These are phyloP conservation scores for Tiliacea citrago DNA, from an alignment of 2,888 invertebrate genomes.

Conservation along the genomic window DNA sequence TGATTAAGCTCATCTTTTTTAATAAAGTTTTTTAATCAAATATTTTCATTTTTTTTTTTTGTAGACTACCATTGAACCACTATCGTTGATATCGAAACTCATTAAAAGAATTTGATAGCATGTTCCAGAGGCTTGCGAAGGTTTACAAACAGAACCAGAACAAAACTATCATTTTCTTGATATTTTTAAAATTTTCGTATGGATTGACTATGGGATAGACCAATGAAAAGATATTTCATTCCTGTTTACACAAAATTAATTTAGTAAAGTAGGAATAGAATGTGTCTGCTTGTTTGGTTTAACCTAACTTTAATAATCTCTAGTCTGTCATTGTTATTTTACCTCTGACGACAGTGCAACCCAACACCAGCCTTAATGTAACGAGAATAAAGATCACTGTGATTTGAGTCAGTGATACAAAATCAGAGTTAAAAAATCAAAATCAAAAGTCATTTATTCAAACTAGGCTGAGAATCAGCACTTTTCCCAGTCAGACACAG, in stretches of 20 bases:
- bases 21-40: slow-evolving; percentile 59
- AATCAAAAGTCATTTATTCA: too few relatives aligned
- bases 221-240: background rate
- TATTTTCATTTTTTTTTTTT: background rate
- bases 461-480: too few relatives aligned
- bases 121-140: background rate
- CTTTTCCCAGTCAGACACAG: too few relatives aligned
- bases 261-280: background rate
- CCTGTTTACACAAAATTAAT: background rate
- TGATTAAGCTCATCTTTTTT: slow-evolving; percentile 59
- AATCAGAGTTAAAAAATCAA: background rate
- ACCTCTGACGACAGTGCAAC: background rate
- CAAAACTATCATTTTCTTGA: background rate
- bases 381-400: background rate
- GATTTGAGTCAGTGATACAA: background rate
- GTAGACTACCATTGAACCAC: background rate
- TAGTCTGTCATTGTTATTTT: too few relatives aligned
- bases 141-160: background rate
- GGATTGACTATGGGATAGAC: background rate
- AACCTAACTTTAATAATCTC: background rate
- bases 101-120: background rate
- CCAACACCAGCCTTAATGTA: background rate
- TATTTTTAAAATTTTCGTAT: background rate
- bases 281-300: background rate
- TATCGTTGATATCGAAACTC: background rate